Conservation (phyloP, 1,140 invertebrate genomes). For the Camponotus pennsylvanicus region DNA sequence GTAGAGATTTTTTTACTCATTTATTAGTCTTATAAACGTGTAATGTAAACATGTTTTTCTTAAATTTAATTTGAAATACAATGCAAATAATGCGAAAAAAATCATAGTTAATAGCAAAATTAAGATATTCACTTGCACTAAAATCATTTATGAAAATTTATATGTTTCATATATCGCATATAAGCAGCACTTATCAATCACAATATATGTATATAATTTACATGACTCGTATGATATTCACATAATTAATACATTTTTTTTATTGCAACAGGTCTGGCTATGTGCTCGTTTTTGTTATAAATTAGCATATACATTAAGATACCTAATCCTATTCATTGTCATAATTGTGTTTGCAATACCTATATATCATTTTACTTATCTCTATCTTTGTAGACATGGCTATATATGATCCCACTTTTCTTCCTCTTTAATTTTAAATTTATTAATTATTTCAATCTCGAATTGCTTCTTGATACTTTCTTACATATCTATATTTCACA, state of each 20-base stretch:
- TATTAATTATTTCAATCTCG: conserved; percentile 32
- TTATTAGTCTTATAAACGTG: conserved; percentile 43
- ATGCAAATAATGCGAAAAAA: neutral
- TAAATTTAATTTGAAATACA: conserved; percentile 12
- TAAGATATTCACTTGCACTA: conserved; percentile 35
- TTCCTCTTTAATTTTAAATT: conserved; percentile 67
- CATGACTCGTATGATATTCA: neutral
- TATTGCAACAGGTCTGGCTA: conserved; percentile 84
- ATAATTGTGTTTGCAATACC: conserved; percentile 76
- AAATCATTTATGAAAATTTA: conserved; percentile 37
- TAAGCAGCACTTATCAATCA: conserved; percentile 35
- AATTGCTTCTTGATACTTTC: conserved; percentile 14
- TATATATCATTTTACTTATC: conserved; percentile 74
- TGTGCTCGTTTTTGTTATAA: conserved; percentile 78
- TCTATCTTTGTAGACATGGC: conserved; percentile 77
- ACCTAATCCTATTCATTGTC: conserved; percentile 78
- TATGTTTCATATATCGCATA: conserved; percentile 7
- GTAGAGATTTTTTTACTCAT: conserved; percentile 50
- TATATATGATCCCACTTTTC: conserved; percentile 82
- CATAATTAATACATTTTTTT: conserved; percentile 64
- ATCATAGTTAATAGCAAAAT: neutral
- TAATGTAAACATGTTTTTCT: neutral
- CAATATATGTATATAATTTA: conserved; percentile 44
- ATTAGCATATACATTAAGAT: conserved; percentile 81
- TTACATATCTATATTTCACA: conserved; percentile 26